A percentile compares a stretch with the other conserved stretches of the same genome.
Conservation (phyloP, 2,797 vertebrate genomes). For the Numenius phaeopus region DNA sequence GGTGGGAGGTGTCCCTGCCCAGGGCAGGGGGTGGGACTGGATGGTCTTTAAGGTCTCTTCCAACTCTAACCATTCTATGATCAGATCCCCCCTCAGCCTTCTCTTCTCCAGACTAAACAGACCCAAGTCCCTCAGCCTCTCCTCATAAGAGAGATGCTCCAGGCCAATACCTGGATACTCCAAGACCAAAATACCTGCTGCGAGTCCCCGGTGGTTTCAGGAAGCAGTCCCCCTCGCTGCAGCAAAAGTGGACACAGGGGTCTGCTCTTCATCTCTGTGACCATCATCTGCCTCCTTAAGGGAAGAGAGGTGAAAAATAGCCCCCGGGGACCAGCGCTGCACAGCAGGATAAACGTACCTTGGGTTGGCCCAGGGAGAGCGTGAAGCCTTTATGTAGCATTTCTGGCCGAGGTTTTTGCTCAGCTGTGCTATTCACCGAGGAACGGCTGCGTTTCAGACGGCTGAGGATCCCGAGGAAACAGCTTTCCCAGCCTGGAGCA, state of each 20-base stretch:
- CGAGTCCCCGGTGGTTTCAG: background rate
- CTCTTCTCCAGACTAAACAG: too few species aligned
- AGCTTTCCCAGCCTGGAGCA: background rate
- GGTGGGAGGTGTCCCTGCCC: too few species aligned
- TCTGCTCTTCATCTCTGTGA: fast-evolving
- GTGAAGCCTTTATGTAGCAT: fast-evolving
- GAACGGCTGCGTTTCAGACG: background rate
- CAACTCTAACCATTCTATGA: too few species aligned
- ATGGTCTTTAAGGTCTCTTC: too few species aligned
- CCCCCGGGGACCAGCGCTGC: background rate
- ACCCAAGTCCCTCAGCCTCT: too few species aligned
- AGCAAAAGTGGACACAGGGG: background rate
- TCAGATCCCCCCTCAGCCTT: too few species aligned
- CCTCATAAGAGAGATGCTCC: too few species aligned
- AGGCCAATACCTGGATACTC: too few species aligned
- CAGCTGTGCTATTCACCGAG: background rate
- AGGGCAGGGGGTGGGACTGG: too few species aligned
- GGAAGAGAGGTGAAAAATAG: background rate
- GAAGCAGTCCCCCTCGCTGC: background rate
- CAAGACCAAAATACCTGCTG: background rate
- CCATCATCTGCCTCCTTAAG: background rate
- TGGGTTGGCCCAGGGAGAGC: background rate
- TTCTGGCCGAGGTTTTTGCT: background rate
- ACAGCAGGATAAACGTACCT: background rate
- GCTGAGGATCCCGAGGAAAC: background rate